Evolutionary conservation across 1,140 invertebrate genomes (phyloP).

Genomic region (Pseudomyrmex flavicornis): DNA sequence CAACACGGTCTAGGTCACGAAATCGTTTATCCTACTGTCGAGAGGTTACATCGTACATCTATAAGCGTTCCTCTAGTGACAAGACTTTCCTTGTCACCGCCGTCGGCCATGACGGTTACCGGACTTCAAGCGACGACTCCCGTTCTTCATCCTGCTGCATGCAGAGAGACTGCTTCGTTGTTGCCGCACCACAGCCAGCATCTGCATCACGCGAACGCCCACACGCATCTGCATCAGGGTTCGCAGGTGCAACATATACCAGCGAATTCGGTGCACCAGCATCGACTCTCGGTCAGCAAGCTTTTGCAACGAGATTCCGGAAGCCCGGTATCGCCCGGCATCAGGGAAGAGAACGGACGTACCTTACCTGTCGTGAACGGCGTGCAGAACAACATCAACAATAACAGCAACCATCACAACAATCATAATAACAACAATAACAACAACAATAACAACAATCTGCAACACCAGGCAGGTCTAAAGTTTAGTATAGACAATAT

Average conservation of each 20-base stretch:
- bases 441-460: constrained; percentile 83
- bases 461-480: constrained; percentile 88
- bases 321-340: constrained; percentile 72
- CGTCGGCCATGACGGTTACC: constrained; percentile 79
- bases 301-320: constrained; percentile 77
- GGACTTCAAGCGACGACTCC: constrained; percentile 75
- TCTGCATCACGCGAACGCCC: constrained; percentile 70
- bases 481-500: constrained; percentile 98
- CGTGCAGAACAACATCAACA: constrained; percentile 61
- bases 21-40: constrained; percentile 76
- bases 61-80: constrained; percentile 81
- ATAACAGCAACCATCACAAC: constrained; percentile 19
- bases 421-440: constrained; percentile 72
- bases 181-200: constrained; percentile 74
- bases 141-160: constrained; percentile 76
- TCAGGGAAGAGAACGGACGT: constrained; percentile 71
- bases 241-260: constrained; percentile 77
- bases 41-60: constrained; percentile 78
- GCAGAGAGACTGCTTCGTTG: constrained; percentile 75
- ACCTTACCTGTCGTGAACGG: constrained; percentile 64
- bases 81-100: constrained; percentile 82
- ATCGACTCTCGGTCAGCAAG: constrained; percentile 80
- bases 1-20: constrained; percentile 76
- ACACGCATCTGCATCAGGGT: constrained; percentile 72
- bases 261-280: constrained; percentile 76